Conservation (phyloP, 1,140 invertebrate species). For the Papilio machaon region DNA sequence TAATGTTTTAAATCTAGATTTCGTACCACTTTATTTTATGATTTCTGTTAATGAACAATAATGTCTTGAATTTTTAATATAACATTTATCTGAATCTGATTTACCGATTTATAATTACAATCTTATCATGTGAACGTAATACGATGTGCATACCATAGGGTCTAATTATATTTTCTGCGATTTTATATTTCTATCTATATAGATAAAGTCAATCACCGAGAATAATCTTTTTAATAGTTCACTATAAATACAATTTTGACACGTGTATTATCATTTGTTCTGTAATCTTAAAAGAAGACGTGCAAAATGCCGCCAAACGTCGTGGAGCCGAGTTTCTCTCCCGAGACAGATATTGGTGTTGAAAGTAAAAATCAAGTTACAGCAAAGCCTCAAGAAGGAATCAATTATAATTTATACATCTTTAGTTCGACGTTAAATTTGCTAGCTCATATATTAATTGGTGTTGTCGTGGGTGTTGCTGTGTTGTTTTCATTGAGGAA, state of each 20-base stretch:
- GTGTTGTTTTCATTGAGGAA: conserved; percentile 55
- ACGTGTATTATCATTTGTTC: conserved; percentile 17
- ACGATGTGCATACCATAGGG: conserved; percentile 2
- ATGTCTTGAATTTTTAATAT: neutral
- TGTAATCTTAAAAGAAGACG: neutral
- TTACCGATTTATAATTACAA: neutral
- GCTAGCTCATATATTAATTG: conserved; percentile 56
- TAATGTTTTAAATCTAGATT: too few species aligned
- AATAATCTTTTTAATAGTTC: conserved; percentile 11
- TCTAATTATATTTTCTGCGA: conserved; percentile 6
- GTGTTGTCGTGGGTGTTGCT: conserved; percentile 49
- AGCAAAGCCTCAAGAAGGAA: conserved; percentile 14
- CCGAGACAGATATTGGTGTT: conserved; percentile 40
- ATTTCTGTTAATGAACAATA: too few species aligned
- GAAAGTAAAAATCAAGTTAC: conserved; percentile 16
- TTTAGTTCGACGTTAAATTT: conserved; percentile 53
- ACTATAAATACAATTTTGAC: conserved; percentile 29
- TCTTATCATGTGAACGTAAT: conserved; percentile 13
- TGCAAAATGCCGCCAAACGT: conserved; percentile 51
- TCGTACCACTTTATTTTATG: too few species aligned
- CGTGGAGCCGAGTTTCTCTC: conserved; percentile 40
- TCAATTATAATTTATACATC: conserved; percentile 47
- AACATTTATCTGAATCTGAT: neutral
- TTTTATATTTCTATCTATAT: conserved; percentile 22
- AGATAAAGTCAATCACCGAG: conserved; percentile 32